These are phyloP conservation scores for Aleiodes leptofemur DNA, from an alignment of 2,888 invertebrate species.

Conservation along the genomic window DNA sequence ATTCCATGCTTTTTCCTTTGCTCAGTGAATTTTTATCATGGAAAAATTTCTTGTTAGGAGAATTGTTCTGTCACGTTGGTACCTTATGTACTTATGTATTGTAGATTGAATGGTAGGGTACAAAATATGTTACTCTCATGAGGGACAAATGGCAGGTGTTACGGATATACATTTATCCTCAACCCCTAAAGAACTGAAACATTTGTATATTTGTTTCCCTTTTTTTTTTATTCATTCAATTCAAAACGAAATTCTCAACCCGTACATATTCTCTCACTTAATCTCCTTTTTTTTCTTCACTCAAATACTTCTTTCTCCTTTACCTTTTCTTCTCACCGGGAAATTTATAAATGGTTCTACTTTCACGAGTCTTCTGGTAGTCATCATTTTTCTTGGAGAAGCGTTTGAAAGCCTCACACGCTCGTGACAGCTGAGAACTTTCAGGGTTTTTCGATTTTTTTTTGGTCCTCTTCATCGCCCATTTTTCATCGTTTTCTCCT, in stretches of 20 bases:
- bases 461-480: too few relatives aligned
- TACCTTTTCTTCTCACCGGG: not conserved
- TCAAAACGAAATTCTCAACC: constrained; percentile 1
- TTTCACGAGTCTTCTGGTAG: not conserved
- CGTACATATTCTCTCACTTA: not conserved
- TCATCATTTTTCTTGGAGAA: constrained; percentile 10
- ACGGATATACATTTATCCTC: not conserved
- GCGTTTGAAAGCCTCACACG: not conserved
- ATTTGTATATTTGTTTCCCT: not conserved
- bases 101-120: not conserved
- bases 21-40: constrained; percentile 19
- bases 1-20: not conserved
- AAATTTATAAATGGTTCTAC: constrained; percentile 27
- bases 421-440: not conserved
- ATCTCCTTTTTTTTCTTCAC: not conserved
- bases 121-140: constrained; percentile 2
- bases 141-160: constrained; percentile 11
- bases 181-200: not conserved
- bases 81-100: constrained; percentile 17
- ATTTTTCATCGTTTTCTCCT: too few relatives aligned
- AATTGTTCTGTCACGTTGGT: constrained; percentile 14
- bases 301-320: not conserved
- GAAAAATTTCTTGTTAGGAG: constrained; percentile 29
- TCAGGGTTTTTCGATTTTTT: not conserved
- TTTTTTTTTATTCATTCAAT: constrained; percentile 19